phyloP scores from a whole-genome alignment of 2,888 invertebrate species.

The Dynastes maya region DNA sequence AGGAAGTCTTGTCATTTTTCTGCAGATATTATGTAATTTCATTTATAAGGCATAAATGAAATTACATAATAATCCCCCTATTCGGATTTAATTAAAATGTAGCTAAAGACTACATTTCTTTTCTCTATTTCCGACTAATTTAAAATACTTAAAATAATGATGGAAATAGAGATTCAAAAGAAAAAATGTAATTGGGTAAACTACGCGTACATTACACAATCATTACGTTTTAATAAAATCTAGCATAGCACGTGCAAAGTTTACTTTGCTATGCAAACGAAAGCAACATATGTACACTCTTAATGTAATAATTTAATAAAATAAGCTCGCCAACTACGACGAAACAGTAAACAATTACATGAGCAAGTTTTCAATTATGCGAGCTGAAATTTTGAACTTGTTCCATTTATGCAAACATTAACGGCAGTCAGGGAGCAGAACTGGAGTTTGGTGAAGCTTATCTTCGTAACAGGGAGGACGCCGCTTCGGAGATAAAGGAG shows the following conservation, averaged over 20 bases:
- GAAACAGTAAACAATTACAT: constrained; percentile 40
- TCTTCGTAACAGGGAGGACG: constrained; percentile 23
- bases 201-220: background rate
- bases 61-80: too few species aligned
- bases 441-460: constrained; percentile 35
- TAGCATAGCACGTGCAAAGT: background rate
- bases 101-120: too few species aligned
- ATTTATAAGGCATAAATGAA: too few species aligned
- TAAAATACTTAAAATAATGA: too few species aligned
- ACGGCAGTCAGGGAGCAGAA: constrained; percentile 28
- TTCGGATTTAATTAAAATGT: too few species aligned
- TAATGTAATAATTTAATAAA: constrained; percentile 34
- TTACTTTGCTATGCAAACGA: background rate
- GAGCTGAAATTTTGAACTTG: constrained; percentile 45
- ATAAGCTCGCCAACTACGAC: constrained; percentile 36
- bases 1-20: too few species aligned
- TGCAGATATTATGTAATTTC: too few species aligned
- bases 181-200: too few species aligned
- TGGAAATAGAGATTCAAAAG: too few species aligned
- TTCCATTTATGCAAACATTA: constrained; percentile 47
- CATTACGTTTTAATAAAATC: background rate
- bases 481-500: constrained; percentile 17
- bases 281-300: background rate
- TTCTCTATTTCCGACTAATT: too few species aligned
- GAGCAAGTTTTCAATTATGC: constrained; percentile 44